A percentile compares a stretch with the other conserved stretches of the same genome.
These are phyloP conservation scores for Furnarius figulus DNA, from an alignment of 2,113 vertebrate genomes.

Conservation along the genomic window DNA sequence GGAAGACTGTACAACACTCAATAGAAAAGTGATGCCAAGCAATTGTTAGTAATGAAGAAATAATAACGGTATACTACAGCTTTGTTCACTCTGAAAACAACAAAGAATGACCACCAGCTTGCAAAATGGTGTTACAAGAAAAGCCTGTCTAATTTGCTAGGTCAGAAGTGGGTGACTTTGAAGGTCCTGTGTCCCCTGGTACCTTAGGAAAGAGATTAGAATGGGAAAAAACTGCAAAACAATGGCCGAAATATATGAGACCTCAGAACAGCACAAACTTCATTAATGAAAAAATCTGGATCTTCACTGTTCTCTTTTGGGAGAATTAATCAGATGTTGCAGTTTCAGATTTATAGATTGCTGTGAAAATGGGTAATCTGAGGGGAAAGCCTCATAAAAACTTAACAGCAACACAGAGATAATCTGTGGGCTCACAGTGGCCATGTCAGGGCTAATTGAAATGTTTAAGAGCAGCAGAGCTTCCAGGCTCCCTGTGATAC, in stretches of 20 bases:
- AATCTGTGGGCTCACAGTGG: constrained; percentile 64
- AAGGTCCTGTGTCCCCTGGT: background rate
- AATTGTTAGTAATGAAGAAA: constrained; percentile 22
- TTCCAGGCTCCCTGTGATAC: constrained; percentile 54
- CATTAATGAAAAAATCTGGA: constrained; percentile 66
- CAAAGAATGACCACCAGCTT: background rate
- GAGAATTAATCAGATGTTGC: constrained; percentile 62
- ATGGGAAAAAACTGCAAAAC: background rate
- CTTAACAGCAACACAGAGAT: constrained; percentile 59
- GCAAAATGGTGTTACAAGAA: background rate
- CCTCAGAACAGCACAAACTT: constrained; percentile 43
- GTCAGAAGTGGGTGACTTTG: background rate
- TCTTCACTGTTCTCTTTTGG: constrained; percentile 48
- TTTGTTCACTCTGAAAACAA: background rate
- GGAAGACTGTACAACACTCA: background rate
- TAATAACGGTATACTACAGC: background rate
- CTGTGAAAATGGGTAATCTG: constrained; percentile 46
- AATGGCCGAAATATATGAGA: constrained; percentile 8
- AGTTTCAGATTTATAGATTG: constrained; percentile 68
- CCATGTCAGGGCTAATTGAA: constrained; percentile 69
- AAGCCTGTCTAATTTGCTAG: background rate
- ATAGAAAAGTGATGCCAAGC: background rate
- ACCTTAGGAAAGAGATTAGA: background rate
- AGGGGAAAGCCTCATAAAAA: constrained; percentile 67
- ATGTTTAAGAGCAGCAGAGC: constrained; percentile 62